Conservation (phyloP, 2,888 invertebrate species). For the Osmoderma eremita region DNA sequence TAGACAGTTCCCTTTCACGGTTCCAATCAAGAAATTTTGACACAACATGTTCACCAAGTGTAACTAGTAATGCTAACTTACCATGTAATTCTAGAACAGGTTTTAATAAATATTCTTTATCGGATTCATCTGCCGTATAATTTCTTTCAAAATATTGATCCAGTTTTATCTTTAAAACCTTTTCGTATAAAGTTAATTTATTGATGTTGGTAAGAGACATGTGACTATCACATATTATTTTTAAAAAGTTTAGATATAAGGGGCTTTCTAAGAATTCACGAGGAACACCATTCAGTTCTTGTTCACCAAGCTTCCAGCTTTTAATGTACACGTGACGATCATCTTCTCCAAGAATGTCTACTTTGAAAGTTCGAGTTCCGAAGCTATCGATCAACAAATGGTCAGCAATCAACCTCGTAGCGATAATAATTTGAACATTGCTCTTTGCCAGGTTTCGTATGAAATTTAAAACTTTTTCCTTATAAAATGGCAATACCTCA, state of each 20-base stretch:
- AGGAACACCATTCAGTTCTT: neutral
- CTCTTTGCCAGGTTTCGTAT: neutral
- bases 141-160: neutral
- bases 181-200: neutral
- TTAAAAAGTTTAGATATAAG: constrained; percentile 5
- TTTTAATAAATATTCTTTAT: neutral
- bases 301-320: neutral
- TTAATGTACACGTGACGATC: neutral
- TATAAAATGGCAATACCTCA: neutral
- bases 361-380: neutral
- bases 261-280: constrained; percentile 5
- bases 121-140: neutral
- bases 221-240: neutral
- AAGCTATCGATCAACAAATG: neutral
- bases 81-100: neutral
- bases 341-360: neutral
- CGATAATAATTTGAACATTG: neutral
- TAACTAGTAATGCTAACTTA: neutral
- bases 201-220: neutral
- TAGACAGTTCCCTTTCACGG: too few species aligned
- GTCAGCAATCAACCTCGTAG: neutral
- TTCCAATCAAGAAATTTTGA: neutral
- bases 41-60: neutral
- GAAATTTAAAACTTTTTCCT: neutral
- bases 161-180: neutral